Evolutionary conservation across 2,797 vertebrate genomes (phyloP), one percentile per base, ranked within the genome.

Genomic region (Anomalospiza imberbis): DNA sequence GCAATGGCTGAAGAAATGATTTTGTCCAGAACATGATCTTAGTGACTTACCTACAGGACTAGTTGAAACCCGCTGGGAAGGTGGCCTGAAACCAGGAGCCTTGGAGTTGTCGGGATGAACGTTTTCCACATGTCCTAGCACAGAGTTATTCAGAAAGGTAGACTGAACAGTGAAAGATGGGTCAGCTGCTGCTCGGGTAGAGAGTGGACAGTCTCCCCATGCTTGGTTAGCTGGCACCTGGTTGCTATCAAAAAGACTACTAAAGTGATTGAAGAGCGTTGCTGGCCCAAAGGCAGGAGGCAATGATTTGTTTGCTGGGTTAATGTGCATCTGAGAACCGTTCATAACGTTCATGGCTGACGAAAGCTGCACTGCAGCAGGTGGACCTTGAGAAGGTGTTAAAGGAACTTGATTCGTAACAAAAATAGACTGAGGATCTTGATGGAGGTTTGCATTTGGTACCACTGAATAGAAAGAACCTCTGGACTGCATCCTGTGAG

Each of bases 251-350:
- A 99, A 99, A 97, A 99, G 99, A 98, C 99, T 99, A 98, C 99
- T 99, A 98, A 99, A 99, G 96, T 98, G 98, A 98, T 98, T 99
- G 97, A 99, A 99, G 96, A 99, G 98, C 42, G 99, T 99, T 61
- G 99, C 98, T 66, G 98, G 99, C 93, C 99, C 98, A 65, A 99
- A 99, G 83, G 99, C 98, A 65, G 98, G 98, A 51, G 99, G 98
- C 80, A 99, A 98, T 93, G 99, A 98, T 96, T 99, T 98, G 97
- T 99, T 99, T 97, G 98, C 97, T 86, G 97, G 97, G 85, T 99
- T 98, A 96, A 99, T 98, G 91, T 99, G 99, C 98, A 99, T 99
- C 97, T 99, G 99, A 95, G 99, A 99, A 97, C 99, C 98, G 28
- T 99, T 99, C 97, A 99, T 99, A 98, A 99, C 98, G 87, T 99